Conservation (phyloP, 1,140 invertebrate genomes). For the Hestina assimilis region DNA sequence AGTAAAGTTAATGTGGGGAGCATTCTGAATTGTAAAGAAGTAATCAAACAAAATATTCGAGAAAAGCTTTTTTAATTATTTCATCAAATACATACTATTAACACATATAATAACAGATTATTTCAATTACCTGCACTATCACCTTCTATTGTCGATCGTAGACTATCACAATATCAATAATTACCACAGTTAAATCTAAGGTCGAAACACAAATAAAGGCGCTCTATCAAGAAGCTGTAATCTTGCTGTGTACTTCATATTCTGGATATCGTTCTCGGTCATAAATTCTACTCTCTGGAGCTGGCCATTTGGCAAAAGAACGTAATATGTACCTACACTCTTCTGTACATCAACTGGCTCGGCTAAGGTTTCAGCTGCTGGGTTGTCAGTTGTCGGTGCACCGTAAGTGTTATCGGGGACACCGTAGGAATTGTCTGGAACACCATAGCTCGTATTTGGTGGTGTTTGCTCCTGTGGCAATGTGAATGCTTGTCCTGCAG, state of each 20-base stretch:
- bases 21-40: too few species aligned
- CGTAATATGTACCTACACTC: slow-evolving; percentile 58
- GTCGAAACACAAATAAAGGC: slow-evolving; percentile 49
- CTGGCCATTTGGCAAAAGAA: slow-evolving; percentile 58
- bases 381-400: slow-evolving; percentile 47
- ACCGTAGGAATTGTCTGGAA: slow-evolving; percentile 54
- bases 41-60: too few species aligned
- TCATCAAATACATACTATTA: too few species aligned
- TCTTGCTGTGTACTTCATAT: slow-evolving; percentile 60
- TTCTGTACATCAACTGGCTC: slow-evolving; percentile 61
- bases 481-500: slow-evolving; percentile 45
- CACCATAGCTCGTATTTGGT: slow-evolving; percentile 55
- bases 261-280: slow-evolving; percentile 61
- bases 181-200: slow-evolving; percentile 29
- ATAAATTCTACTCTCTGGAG: slow-evolving; percentile 57
- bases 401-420: slow-evolving; percentile 37
- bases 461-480: slow-evolving; percentile 50
- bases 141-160: too few species aligned
- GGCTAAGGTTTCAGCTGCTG: slow-evolving; percentile 53
- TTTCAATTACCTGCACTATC: too few species aligned
- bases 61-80: too few species aligned
- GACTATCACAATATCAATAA: too few species aligned
- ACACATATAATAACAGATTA: too few species aligned
- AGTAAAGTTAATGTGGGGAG: too few species aligned
- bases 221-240: slow-evolving; percentile 49